phyloP scores from a whole-genome alignment of 2,888 invertebrate species.

The Reticulitermes lucifugus region DNA sequence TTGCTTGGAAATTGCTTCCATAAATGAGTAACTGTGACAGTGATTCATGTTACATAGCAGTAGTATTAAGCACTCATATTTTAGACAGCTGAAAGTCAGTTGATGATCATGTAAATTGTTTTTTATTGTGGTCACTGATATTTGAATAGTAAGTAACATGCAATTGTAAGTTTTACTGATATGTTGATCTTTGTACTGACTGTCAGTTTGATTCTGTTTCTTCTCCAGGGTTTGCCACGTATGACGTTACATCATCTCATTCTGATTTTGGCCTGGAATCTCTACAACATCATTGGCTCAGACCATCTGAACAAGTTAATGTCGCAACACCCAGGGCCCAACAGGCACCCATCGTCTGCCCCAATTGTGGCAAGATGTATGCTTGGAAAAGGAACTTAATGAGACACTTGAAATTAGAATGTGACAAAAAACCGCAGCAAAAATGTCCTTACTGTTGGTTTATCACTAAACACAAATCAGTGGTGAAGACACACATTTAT shows the following conservation, averaged over 20 bases:
- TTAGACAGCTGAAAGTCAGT: too few species aligned
- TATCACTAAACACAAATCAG: constrained; percentile 45
- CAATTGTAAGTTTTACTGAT: too few species aligned
- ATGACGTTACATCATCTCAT: background rate
- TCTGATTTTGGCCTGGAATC: background rate
- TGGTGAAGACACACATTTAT: constrained; percentile 40
- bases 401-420: constrained; percentile 60
- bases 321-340: background rate
- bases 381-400: constrained; percentile 59
- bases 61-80: too few species aligned
- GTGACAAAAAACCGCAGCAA: constrained; percentile 60
- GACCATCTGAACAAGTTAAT: background rate
- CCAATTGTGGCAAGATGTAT: constrained; percentile 60
- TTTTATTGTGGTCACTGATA: too few species aligned
- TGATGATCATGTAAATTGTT: too few species aligned
- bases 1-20: too few species aligned
- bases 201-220: background rate
- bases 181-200: background rate
- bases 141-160: too few species aligned
- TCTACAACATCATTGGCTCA: background rate
- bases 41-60: too few species aligned
- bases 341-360: background rate
- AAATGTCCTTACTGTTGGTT: constrained; percentile 60
- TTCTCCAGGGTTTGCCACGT: background rate
- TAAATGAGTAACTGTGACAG: too few species aligned